phyloP scores from a whole-genome alignment of 2,888 invertebrate species.

The Lagria hirta region DNA sequence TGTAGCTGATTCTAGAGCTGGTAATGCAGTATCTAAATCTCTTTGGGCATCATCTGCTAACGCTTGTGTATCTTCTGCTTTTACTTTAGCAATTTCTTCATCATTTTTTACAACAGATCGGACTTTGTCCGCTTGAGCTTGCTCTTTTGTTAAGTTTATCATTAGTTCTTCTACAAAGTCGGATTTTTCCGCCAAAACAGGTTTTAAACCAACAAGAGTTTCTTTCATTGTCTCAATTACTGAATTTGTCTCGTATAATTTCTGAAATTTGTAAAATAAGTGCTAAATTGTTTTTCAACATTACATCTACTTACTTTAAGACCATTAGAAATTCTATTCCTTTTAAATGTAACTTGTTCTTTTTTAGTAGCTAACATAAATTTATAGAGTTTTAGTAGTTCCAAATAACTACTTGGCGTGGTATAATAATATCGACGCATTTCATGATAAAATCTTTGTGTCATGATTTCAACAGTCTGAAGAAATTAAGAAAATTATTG shows the following conservation, averaged over 20 bases:
- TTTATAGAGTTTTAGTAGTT: slow-evolving; percentile 78
- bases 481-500: slow-evolving; percentile 17
- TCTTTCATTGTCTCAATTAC: slow-evolving; percentile 84
- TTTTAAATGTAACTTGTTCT: slow-evolving; percentile 65
- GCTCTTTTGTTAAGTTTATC: slow-evolving; percentile 74
- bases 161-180: slow-evolving; percentile 75
- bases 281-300: slow-evolving; percentile 36
- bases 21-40: slow-evolving; percentile 84
- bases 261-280: slow-evolving; percentile 53
- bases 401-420: slow-evolving; percentile 88
- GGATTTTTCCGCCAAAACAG: slow-evolving; percentile 75
- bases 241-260: slow-evolving; percentile 78
- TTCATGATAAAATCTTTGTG: slow-evolving; percentile 75
- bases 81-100: slow-evolving; percentile 80
- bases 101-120: slow-evolving; percentile 77
- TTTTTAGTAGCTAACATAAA: slow-evolving; percentile 69
- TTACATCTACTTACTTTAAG: slow-evolving; percentile 55
- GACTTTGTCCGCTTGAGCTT: slow-evolving; percentile 78
- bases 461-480: slow-evolving; percentile 78
- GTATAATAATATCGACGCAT: slow-evolving; percentile 86
- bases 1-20: slow-evolving; percentile 81
- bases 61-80: slow-evolving; percentile 80
- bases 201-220: slow-evolving; percentile 78
- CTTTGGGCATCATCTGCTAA: slow-evolving; percentile 84
- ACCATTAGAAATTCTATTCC: slow-evolving; percentile 75